Evolutionary conservation across 2,888 invertebrate species (phyloP).

Genomic region (Heliconius hortense): DNA sequence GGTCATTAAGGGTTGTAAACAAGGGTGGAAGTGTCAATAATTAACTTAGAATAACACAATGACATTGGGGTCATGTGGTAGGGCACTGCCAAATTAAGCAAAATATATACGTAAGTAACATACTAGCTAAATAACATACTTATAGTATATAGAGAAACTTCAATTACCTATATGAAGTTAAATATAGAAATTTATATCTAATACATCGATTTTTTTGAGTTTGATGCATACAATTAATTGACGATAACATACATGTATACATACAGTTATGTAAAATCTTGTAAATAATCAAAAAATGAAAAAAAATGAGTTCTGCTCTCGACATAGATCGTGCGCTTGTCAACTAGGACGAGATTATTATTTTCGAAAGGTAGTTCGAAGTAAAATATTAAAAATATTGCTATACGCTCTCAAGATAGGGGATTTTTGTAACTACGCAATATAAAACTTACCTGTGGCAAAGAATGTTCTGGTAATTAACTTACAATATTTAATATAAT

Average conservation of each 20-base stretch:
- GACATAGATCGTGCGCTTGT: neutral
- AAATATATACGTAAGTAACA: neutral
- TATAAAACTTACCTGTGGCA: neutral
- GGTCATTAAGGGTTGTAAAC: conserved; percentile 41
- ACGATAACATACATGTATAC: neutral
- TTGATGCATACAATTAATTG: neutral
- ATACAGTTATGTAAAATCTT: neutral
- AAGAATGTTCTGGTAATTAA: neutral
- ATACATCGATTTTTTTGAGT: no score
- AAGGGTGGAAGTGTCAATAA: conserved; percentile 55
- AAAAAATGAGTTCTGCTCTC: neutral
- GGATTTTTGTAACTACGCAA: neutral
- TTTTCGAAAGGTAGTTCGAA: neutral
- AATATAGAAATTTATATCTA: no score
- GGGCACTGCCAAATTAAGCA: conserved; percentile 32
- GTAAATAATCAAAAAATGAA: neutral
- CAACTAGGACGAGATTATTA: conserved; percentile 6
- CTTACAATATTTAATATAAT: neutral
- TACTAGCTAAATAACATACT: neutral
- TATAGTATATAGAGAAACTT: neutral
- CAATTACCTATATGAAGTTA: neutral
- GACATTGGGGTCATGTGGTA: conserved; percentile 13
- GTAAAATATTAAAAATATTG: neutral
- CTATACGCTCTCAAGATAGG: neutral
- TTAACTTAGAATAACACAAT: conserved; percentile 62